phyloP scores from a whole-genome alignment of 2,888 invertebrate genomes.

The Mystacides longicornis region DNA sequence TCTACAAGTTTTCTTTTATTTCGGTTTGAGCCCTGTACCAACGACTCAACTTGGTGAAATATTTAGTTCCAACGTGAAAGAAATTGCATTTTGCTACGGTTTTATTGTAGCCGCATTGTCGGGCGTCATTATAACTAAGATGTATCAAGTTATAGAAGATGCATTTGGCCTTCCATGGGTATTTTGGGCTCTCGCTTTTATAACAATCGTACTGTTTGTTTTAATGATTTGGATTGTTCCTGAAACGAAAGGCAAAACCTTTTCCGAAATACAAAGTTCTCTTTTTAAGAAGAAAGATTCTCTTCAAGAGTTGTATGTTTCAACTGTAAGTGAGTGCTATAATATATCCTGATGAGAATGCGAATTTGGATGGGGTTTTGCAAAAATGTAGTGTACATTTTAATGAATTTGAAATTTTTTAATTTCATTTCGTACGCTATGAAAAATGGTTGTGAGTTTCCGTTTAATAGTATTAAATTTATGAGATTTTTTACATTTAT shows the following conservation, averaged over 20 bases:
- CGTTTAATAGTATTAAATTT: too few relatives aligned
- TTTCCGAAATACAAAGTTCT: conserved; percentile 47
- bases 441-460: too few relatives aligned
- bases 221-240: conserved; percentile 46
- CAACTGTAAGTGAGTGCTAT: neutral
- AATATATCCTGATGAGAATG: too few relatives aligned
- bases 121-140: conserved; percentile 43
- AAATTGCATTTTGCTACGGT: conserved; percentile 19
- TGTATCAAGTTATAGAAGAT: conserved; percentile 45
- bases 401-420: too few relatives aligned
- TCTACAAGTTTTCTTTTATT: conserved; percentile 22
- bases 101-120: conserved; percentile 36
- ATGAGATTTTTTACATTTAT: too few relatives aligned
- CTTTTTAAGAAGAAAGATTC: conserved; percentile 28
- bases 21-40: conserved; percentile 21
- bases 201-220: conserved; percentile 39
- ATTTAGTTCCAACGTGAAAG: conserved; percentile 20
- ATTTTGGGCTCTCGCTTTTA: conserved; percentile 41
- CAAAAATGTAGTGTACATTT: too few relatives aligned
- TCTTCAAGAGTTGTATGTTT: neutral
- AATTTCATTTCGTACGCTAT: too few relatives aligned
- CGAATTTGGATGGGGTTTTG: too few relatives aligned
- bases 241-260: conserved; percentile 51
- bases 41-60: conserved; percentile 20
- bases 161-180: conserved; percentile 40